Percentiles rank a stretch among this genome's conserved stretches.
These are phyloP conservation scores for Hepsetus odoe DNA, from an alignment of 2,113 vertebrate species.

Conservation along the genomic window DNA sequence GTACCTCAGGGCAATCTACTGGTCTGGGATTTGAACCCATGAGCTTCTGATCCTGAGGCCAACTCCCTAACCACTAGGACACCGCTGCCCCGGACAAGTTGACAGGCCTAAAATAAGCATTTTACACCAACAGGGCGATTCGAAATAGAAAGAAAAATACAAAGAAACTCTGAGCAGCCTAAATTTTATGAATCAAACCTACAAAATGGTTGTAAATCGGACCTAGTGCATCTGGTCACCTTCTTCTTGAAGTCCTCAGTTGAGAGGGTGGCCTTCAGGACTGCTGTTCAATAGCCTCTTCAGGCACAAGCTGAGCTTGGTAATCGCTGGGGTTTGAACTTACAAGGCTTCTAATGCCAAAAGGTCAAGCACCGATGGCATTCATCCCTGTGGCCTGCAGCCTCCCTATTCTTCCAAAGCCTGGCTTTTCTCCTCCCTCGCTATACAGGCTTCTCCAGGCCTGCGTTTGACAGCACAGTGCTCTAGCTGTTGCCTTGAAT, in stretches of 20 bases:
- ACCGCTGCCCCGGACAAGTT: no score
- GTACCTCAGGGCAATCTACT: no score
- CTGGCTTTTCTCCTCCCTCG: constrained; percentile 22
- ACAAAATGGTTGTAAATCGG: no score
- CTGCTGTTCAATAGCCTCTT: constrained; percentile 47
- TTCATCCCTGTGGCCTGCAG: constrained; percentile 60
- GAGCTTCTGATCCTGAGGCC: no score
- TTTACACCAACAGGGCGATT: no score
- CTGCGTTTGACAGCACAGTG: background rate
- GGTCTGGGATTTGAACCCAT: no score
- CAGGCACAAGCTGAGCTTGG: constrained; percentile 71
- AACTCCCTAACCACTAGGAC: no score
- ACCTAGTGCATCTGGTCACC: background rate
- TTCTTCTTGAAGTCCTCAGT: background rate
- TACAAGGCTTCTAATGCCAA: constrained; percentile 67
- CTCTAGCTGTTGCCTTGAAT: constrained; percentile 13
- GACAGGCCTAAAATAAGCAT: no score
- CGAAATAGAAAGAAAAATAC: no score
- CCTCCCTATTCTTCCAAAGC: constrained; percentile 55
- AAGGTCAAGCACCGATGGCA: constrained; percentile 73
- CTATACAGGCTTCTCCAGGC: constrained; percentile 8
- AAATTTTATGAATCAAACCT: background rate
- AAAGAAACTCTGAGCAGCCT: no score
- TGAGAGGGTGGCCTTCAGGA: background rate
- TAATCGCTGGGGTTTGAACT: constrained; percentile 74